Percentiles rank a stretch among this genome's conserved stretches.
These are phyloP conservation scores for Malurus leucopterus DNA, from an alignment of 2,797 vertebrate genomes.

Conservation along the genomic window DNA sequence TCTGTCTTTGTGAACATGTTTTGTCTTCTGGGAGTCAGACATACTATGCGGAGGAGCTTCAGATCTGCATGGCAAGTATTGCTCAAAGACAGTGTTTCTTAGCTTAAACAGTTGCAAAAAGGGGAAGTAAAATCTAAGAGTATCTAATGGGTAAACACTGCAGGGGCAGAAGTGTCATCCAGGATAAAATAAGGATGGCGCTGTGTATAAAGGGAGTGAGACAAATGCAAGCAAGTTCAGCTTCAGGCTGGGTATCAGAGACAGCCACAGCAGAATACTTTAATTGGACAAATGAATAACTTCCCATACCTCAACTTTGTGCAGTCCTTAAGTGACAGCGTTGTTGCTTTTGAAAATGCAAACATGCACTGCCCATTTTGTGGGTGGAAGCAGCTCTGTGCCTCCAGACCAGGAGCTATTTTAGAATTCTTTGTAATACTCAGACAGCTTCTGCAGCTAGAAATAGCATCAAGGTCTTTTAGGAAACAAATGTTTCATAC, in stretches of 20 bases:
- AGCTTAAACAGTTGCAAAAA: neutral
- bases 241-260: neutral
- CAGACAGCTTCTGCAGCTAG: neutral
- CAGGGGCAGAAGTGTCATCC: neutral
- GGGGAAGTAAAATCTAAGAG: neutral
- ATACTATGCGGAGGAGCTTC: neutral
- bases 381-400: neutral
- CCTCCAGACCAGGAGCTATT: neutral
- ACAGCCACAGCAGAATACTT: neutral
- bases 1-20: neutral
- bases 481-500: neutral
- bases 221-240: neutral
- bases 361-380: neutral
- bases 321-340: neutral
- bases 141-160: neutral
- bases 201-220: neutral
- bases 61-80: neutral
- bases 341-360: neutral
- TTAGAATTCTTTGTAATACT: neutral
- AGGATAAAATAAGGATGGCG: neutral
- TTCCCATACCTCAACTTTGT: neutral
- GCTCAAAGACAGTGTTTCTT: neutral
- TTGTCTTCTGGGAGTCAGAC: neutral
- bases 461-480: slow-evolving; percentile 22
- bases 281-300: neutral